Conservation (phyloP, 2,113 vertebrate species). For the Eretmochelys imbricata region DNA sequence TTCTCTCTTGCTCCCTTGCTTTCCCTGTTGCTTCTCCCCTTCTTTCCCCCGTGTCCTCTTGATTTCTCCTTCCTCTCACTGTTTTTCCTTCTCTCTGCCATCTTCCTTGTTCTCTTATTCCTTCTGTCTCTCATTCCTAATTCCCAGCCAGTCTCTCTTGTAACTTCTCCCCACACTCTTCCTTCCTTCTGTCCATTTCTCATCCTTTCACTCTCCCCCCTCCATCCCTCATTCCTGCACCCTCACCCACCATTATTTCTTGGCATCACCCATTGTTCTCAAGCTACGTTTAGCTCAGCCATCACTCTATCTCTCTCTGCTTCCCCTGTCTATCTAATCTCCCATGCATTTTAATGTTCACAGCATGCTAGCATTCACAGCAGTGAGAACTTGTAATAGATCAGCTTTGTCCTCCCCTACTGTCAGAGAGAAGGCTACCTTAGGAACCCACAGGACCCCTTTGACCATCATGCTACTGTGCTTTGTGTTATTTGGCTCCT, state of each 20-base stretch:
- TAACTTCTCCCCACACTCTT: neutral
- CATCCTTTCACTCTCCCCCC: neutral
- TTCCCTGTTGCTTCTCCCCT: neutral
- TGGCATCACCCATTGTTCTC: neutral
- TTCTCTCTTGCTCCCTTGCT: neutral
- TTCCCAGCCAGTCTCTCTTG: neutral
- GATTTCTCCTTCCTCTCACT: neutral
- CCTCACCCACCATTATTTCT: neutral
- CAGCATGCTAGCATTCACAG: neutral
- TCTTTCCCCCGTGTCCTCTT: neutral
- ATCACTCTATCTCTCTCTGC: neutral
- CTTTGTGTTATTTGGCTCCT: too few relatives aligned
- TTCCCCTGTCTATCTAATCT: neutral
- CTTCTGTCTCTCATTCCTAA: accelerated
- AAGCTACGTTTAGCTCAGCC: neutral
- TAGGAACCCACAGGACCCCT: neutral
- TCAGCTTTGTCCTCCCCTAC: neutral
- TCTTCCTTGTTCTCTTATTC: neutral
- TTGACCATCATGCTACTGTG: neutral
- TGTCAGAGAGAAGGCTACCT: neutral
- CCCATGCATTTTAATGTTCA: neutral
- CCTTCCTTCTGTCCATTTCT: neutral
- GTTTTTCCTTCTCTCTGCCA: neutral
- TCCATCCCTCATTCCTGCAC: neutral
- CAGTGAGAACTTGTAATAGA: neutral